A percentile compares a stretch with the other conserved stretches of the same genome.
Evolutionary conservation across 1,140 invertebrate species (phyloP).

Genomic region (Lordiphosa mommai): DNA sequence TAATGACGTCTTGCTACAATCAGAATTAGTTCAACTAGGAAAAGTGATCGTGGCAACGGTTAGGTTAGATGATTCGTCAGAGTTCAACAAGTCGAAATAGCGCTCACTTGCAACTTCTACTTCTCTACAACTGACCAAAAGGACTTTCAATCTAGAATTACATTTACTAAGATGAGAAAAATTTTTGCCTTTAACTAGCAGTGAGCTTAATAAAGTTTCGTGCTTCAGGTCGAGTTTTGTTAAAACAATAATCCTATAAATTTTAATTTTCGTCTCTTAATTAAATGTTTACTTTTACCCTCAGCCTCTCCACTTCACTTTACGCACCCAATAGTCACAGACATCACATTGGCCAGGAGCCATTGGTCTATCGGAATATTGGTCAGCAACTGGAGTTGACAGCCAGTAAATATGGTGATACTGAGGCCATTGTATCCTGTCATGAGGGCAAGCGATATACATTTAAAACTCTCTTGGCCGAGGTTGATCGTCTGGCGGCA

Average conservation of each 20-base stretch:
- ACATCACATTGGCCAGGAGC: slow-evolving; percentile 81
- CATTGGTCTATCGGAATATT: slow-evolving; percentile 83
- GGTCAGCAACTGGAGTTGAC: slow-evolving; percentile 83
- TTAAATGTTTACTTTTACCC: neutral
- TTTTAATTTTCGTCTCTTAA: neutral
- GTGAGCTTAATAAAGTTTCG: no score
- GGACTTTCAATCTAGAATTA: no score
- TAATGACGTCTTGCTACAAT: no score
- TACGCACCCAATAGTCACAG: slow-evolving; percentile 25
- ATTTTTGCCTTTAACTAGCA: no score
- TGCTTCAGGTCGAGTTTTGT: no score
- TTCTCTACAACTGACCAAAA: no score
- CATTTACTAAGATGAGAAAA: no score
- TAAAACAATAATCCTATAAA: neutral
- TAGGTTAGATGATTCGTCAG: no score
- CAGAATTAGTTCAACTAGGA: no score
- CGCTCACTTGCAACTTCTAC: no score
- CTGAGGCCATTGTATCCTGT: slow-evolving; percentile 83
- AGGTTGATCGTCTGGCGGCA: slow-evolving; percentile 89
- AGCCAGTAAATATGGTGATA: slow-evolving; percentile 81
- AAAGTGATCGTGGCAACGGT: no score
- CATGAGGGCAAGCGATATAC: slow-evolving; percentile 84
- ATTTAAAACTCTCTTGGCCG: slow-evolving; percentile 83
- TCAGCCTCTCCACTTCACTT: slow-evolving; percentile 25
- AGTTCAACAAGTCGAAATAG: no score